Evolutionary conservation across 1,140 invertebrate genomes (phyloP), one percentile per base, ranked within the genome.

Genomic region (Cataglyphis hispanica): DNA sequence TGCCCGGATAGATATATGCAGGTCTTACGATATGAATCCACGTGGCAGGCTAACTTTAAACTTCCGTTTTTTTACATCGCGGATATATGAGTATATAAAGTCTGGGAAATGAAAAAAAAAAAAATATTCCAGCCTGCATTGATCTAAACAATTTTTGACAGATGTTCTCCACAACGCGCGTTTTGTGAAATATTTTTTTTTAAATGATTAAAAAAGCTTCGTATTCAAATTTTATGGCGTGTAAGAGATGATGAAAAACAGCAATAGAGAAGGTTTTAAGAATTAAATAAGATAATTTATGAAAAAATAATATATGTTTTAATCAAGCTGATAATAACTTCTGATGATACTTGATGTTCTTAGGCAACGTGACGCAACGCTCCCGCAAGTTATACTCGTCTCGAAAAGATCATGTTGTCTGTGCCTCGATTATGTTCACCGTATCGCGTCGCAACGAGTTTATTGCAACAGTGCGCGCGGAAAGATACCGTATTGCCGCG

Each of bases 381-480:
- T 58, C 22, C 13, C 72, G 56, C 56, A 27, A 60, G 25, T 43
- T 56, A 19, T 25, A 6, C 13, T 34, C 40, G 37, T 34, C 58
- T 58, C 34, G 34, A 81, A 56, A 69, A 70, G 37, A 64, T 56
- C 63, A 40, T 31, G 37, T 27, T 77, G 74, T 77, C 25, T 37
- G 40, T 31, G 63, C 37, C 37, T 69, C 63, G 63, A 11, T 53
- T 70, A n/a, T n/a, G 46, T 13, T 58, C 66, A 50, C 64, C 43
- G 66, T 81, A 81, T 81, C 78, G 37, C 66, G 25, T 81, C 64
- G 78, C 66, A 70, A 60, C 53, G 34, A 25, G 78, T 60, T 70
- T 81, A 7, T 81, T 72, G 66, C 78, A 70, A 70, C 13, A 80
- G 31, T 31, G 75, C 37, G 75, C 37, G 19, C 46, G 37, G 37